phyloP scores from a whole-genome alignment of 2,888 invertebrate genomes.

The Andrena bucephala region DNA sequence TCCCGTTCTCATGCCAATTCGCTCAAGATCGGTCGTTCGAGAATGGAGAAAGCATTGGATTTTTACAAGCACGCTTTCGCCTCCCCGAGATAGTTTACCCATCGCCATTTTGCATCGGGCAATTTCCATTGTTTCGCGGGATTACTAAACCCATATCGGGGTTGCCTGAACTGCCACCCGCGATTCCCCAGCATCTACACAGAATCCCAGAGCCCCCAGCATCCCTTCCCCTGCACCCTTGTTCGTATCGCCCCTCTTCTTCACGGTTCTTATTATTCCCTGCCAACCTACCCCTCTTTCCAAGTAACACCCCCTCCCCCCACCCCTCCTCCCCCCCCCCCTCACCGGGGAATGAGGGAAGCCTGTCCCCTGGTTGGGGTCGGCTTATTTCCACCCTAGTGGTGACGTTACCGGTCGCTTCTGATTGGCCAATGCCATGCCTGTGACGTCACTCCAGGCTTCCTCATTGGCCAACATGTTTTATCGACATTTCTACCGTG shows the following conservation, averaged over 20 bases:
- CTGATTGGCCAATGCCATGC: slow-evolving; percentile 81
- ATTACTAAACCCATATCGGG: slow-evolving; percentile 80
- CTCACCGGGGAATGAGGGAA: slow-evolving; percentile 74
- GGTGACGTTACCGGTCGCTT: slow-evolving; percentile 79
- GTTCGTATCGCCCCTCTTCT: slow-evolving; percentile 38
- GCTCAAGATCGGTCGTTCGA: not conserved
- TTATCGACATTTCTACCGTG: slow-evolving; percentile 83
- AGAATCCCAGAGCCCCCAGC: slow-evolving; percentile 48
- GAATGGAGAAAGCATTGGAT: not conserved
- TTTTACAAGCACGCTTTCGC: not conserved
- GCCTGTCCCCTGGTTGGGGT: slow-evolving; percentile 75
- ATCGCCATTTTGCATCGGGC: slow-evolving; percentile 79
- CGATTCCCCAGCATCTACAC: slow-evolving; percentile 65
- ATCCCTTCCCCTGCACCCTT: slow-evolving; percentile 16
- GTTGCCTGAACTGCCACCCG: slow-evolving; percentile 76
- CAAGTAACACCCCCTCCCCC: slow-evolving; percentile 40
- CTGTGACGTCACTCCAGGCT: slow-evolving; percentile 81
- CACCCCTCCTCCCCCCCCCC: not conserved
- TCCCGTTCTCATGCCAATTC: no score
- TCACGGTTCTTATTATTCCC: slow-evolving; percentile 54
- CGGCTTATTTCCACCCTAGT: slow-evolving; percentile 80
- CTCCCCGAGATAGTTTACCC: slow-evolving; percentile 56
- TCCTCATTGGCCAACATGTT: slow-evolving; percentile 83
- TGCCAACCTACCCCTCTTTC: slow-evolving; percentile 60
- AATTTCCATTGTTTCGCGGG: slow-evolving; percentile 81